Evolutionary conservation across 2,113 vertebrate species (phyloP).

Genomic region (Mesembrinibis cayennensis): DNA sequence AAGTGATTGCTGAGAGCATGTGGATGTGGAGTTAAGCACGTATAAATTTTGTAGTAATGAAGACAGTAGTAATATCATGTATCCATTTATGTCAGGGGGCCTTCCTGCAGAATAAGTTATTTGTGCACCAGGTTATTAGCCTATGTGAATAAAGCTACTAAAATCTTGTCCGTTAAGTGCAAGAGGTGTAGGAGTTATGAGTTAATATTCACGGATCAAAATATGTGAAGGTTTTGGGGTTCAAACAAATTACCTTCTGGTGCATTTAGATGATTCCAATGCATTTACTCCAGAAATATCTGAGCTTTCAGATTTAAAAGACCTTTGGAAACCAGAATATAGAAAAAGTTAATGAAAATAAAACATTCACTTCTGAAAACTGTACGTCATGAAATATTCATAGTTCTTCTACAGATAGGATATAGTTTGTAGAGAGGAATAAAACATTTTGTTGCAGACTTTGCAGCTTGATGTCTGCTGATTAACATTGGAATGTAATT

Average conservation of each 20-base stretch:
- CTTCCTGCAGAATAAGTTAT: not conserved
- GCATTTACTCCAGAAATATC: not conserved
- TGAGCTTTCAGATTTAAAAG: not conserved
- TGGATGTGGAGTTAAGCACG: not conserved
- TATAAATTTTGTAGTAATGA: not conserved
- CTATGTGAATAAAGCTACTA: not conserved
- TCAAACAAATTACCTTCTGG: not conserved
- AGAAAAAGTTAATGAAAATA: conserved; percentile 23
- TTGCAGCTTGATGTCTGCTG: not conserved
- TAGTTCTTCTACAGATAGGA: not conserved
- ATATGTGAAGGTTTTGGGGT: not conserved
- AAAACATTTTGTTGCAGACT: not conserved
- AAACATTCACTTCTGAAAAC: not conserved
- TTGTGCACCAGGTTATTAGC: not conserved
- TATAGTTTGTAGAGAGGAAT: not conserved
- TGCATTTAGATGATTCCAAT: not conserved
- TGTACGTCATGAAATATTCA: conserved; percentile 19
- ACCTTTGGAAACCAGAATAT: not conserved
- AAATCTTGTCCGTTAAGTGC: not conserved
- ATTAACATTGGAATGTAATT: not conserved
- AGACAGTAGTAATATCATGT: not conserved
- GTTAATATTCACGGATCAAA: not conserved
- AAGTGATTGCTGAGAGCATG: not conserved
- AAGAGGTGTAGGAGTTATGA: not conserved
- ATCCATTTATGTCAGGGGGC: not conserved